These are phyloP conservation scores for Lydus trimaculatus DNA, from an alignment of 2,888 invertebrate genomes.

Conservation along the genomic window DNA sequence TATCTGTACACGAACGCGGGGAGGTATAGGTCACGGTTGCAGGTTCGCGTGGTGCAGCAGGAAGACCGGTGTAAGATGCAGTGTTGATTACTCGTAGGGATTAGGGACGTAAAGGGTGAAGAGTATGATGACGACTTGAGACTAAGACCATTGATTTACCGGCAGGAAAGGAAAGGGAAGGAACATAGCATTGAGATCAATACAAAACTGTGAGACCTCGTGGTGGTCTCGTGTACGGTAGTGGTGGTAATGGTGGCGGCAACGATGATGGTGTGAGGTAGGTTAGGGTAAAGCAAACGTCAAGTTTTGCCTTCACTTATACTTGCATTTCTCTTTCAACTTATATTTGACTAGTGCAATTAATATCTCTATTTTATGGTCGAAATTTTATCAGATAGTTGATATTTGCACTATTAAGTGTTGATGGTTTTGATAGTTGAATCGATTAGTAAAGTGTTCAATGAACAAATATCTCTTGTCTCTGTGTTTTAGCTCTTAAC, in stretches of 20 bases:
- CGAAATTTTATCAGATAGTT: not conserved
- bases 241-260: slow-evolving; percentile 3
- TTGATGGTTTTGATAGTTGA: slow-evolving; percentile 4
- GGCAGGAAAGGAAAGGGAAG: slow-evolving; percentile 55
- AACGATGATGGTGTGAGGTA: slow-evolving; percentile 55
- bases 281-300: slow-evolving; percentile 55
- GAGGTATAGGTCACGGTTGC: slow-evolving; percentile 11
- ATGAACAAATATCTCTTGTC: slow-evolving; percentile 34
- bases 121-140: slow-evolving; percentile 48
- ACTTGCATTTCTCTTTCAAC: slow-evolving; percentile 54
- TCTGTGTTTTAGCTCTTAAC: slow-evolving; percentile 13
- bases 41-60: slow-evolving; percentile 10
- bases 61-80: slow-evolving; percentile 23
- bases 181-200: slow-evolving; percentile 57
- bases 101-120: slow-evolving; percentile 15
- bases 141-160: slow-evolving; percentile 58
- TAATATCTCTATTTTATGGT: not conserved
- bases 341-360: not conserved
- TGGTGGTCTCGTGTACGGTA: slow-evolving; percentile 35
- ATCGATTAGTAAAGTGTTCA: slow-evolving; percentile 36
- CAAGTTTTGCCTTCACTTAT: slow-evolving; percentile 39
- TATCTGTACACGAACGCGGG: not conserved
- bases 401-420: not conserved
- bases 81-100: slow-evolving; percentile 12
- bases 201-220: slow-evolving; percentile 57